Evolutionary conservation across 2,113 vertebrate genomes (phyloP), one percentile per base, ranked within the genome.

Genomic region (Oncorhynchus masou): DNA sequence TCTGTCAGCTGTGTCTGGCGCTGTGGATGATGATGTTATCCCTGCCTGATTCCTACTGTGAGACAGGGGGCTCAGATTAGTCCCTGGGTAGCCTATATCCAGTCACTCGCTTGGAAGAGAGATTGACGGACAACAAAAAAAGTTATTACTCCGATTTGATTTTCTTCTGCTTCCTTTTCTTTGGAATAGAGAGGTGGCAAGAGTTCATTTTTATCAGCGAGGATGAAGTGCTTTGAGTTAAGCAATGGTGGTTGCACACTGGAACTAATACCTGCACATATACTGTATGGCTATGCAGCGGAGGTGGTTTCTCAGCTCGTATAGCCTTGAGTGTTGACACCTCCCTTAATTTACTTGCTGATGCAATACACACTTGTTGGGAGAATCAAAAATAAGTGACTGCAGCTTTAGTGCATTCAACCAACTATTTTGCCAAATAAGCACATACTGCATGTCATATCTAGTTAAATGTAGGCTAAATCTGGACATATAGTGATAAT

Each of bases 61-160:
- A 67, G 79, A 77, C 76, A 49, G 48, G 73, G 31, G 64, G 76
- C 74, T 73, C 20, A 4, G 64, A 85, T 79, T 79, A 85, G 83
- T 88, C 83, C 83, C 81, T 84, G 74, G 24, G 24, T 74, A 39
- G 57, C 82, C 64, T 59, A 68, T 76, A 72, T 79, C 68, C 69
- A 57, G 76, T 78, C 73, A 72, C 74, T 79, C 70, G 77, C 73
- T 77, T 70, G 3, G 59, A 76, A 74, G 64, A 81, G 45, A 73
- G 59, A 83, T 25, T 79, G 72, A 80, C 48, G 78, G 77, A 68
- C 15, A n/a, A 54, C n/a, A n/a, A 25, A 25, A 8, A 8, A 72
- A 24, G 25, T 25, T 34, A 65, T 76, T 70, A 60, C 77, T 74
- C 8, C 68, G 72, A 80, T 77, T 77, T 73, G 34, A 54, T 19